Conservation (phyloP, 2,797 vertebrate species). For the Macroramphosus scolopax region DNA sequence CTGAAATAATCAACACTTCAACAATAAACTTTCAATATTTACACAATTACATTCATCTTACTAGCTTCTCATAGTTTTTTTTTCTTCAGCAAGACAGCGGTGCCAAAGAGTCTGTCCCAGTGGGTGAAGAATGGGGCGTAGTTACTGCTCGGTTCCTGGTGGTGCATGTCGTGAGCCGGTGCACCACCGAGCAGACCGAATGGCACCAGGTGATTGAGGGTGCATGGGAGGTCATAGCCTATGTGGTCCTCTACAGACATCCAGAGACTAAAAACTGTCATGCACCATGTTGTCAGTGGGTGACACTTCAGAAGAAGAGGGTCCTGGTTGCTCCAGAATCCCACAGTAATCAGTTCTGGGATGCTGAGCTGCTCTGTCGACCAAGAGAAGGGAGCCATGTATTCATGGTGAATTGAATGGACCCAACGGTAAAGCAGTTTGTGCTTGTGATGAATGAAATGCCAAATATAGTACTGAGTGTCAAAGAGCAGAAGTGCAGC, state of each 20-base stretch:
- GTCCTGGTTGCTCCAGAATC: constrained; percentile 77
- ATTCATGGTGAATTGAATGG: constrained; percentile 78
- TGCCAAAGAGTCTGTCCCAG: constrained; percentile 79
- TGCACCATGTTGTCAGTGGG: constrained; percentile 71
- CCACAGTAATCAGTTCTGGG: constrained; percentile 75
- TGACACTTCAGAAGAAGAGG: constrained; percentile 73
- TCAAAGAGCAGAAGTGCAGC: constrained; percentile 74
- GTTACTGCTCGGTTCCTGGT: constrained; percentile 76
- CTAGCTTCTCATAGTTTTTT: constrained; percentile 11
- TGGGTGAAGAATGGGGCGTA: constrained; percentile 81
- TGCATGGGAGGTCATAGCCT: constrained; percentile 79
- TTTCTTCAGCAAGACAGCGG: constrained; percentile 44
- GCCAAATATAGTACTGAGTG: constrained; percentile 77
- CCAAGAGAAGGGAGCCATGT: constrained; percentile 76
- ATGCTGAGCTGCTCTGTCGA: constrained; percentile 75
- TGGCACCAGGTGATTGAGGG: constrained; percentile 72
- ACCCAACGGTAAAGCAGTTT: constrained; percentile 73
- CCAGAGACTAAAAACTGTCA: constrained; percentile 75
- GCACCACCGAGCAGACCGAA: constrained; percentile 76
- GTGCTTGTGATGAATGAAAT: constrained; percentile 74
- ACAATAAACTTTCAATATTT: too few species aligned
- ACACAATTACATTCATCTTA: neutral
- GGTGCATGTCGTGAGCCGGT: constrained; percentile 79
- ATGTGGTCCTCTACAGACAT: constrained; percentile 82
- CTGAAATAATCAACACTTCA: too few species aligned